Conservation (phyloP, 2,797 vertebrate species). For the Anguilla marmorata region DNA sequence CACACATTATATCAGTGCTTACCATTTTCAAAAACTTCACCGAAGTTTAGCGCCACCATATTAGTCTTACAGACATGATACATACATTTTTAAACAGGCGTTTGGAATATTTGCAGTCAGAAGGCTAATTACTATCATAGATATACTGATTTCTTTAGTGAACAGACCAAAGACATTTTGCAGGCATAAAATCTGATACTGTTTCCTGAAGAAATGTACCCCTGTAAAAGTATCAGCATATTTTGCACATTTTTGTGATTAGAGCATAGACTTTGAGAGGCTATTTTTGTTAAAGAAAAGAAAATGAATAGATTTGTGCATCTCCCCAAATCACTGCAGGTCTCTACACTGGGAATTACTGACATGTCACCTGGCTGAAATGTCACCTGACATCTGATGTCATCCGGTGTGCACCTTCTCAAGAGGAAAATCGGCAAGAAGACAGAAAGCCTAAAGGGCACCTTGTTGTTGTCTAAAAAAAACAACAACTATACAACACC, state of each 20-base stretch:
- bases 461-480: neutral
- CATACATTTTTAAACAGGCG: neutral
- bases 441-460: neutral
- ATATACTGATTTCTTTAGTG: neutral
- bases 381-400: neutral
- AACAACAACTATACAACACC: neutral
- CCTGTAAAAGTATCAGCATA: neutral
- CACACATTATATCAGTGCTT: neutral
- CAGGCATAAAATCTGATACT: slow-evolving; percentile 3
- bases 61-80: neutral
- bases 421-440: neutral
- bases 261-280: neutral
- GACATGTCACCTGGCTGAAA: neutral
- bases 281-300: neutral
- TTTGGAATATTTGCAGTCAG: neutral
- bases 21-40: neutral
- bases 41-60: neutral
- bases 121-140: neutral
- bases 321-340: neutral
- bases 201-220: neutral
- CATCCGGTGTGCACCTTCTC: neutral
- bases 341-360: neutral
- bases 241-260: neutral
- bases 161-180: neutral
- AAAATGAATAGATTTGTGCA: neutral